Evolutionary conservation across 2,888 invertebrate species (phyloP), one percentile per base, ranked within the genome.

Genomic region (Agrochola circellaris): DNA sequence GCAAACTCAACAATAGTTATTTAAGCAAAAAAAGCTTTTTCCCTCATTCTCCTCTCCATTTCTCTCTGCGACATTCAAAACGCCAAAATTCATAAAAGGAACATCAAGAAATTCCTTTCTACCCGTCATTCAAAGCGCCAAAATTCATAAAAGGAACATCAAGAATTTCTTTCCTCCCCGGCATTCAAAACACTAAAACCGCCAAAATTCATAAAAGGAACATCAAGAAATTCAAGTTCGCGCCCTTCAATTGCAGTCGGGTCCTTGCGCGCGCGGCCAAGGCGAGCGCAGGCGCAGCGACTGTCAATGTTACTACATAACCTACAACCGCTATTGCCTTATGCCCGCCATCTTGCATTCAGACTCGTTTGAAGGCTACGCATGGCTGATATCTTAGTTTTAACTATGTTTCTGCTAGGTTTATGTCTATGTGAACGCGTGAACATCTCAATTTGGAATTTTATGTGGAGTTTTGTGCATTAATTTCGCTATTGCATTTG

Each of bases 241-340:
- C 92, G 93, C 94, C 93, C 93, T 92, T 91, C 91, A 89, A 91
- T 88, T 85, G 87, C 82, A 81, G 84, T 89, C 87, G 87, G 91
- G 94, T 94, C 94, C 94, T 94, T 93, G 94, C 93, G 93, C 92
- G 85, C 91, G 92, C 93, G 94, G 94, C 94, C 95, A 94, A 95
- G 95, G 91, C 91, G 90, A 92, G 93, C 94, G 93, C 93, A 85
- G n/a, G 78, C 78, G 78, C 78, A 85, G 84, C 92, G 91, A 93
- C 93, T 94, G 95, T 95, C 95, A 95, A 95, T 95, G 95, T 95
- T 94, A 95, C 95, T 94, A 95, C 93, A 93, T 92, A 93, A 92
- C 93, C 93, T 93, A 93, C 92, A 92, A 92, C 89, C 89, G 89
- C 87, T 85, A 76, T 68, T 68, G 83, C 85, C 83, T 88, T 84